These are phyloP conservation scores for Erebia epiphron DNA, from an alignment of 2,888 invertebrate species.

Conservation along the genomic window DNA sequence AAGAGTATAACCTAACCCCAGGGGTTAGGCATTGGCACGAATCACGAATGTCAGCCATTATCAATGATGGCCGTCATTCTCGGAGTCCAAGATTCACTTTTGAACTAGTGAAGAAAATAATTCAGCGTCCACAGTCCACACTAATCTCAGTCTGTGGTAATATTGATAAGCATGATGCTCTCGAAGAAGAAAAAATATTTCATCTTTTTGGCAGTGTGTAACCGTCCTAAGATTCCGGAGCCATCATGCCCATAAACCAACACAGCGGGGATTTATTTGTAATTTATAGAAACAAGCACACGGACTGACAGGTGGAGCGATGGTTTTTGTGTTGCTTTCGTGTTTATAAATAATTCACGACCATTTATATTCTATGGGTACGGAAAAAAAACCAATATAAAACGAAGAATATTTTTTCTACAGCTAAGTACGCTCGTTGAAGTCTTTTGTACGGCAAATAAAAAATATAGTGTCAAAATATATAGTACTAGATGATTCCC, in stretches of 20 bases:
- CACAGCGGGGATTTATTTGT: conserved; percentile 50
- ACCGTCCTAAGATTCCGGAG: conserved; percentile 19
- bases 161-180: too few species aligned
- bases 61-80: too few species aligned
- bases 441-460: conserved; percentile 33
- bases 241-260: conserved; percentile 51
- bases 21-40: too few species aligned
- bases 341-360: conserved; percentile 30
- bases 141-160: too few species aligned
- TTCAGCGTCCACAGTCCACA: too few species aligned
- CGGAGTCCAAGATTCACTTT: too few species aligned
- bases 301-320: conserved; percentile 29
- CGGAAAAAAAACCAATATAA: conserved; percentile 15
- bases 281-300: conserved; percentile 43
- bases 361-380: background rate
- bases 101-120: too few species aligned
- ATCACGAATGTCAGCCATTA: too few species aligned
- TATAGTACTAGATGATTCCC: too few species aligned
- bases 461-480: background rate
- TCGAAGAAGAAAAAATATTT: too few species aligned
- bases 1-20: too few species aligned
- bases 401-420: background rate
- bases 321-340: conserved; percentile 30
- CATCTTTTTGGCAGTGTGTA: background rate
- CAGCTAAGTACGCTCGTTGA: conserved; percentile 31